Evolutionary conservation across 1,140 invertebrate genomes (phyloP).

Genomic region (Apis mellifera): Amel_HAv3.1 CM009937.2:4467001-4467500

Average conservation of each 20-base stretch:
- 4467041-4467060: too few species aligned
- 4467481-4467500: constrained; percentile 6
- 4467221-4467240: neutral
- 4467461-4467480: constrained; percentile 4
- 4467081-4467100: too few species aligned
- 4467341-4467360: neutral
- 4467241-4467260: neutral
- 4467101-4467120: too few species aligned
- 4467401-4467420: neutral
- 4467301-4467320: neutral
- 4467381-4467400: constrained; percentile 37
- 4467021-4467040: too few species aligned
- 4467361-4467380: constrained; percentile 5
- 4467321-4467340: neutral
- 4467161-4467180: too few species aligned
- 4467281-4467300: neutral
- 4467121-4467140: too few species aligned
- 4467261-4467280: neutral
- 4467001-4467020: too few species aligned
- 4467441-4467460: neutral
- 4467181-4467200: neutral
- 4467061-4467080: too few species aligned
- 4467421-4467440: constrained; percentile 7
- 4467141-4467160: too few species aligned
- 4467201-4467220: neutral